Evolutionary conservation across 2,888 invertebrate species (phyloP), one percentile per base, ranked within the genome.

Genomic region (Polyommatus icarus): DNA sequence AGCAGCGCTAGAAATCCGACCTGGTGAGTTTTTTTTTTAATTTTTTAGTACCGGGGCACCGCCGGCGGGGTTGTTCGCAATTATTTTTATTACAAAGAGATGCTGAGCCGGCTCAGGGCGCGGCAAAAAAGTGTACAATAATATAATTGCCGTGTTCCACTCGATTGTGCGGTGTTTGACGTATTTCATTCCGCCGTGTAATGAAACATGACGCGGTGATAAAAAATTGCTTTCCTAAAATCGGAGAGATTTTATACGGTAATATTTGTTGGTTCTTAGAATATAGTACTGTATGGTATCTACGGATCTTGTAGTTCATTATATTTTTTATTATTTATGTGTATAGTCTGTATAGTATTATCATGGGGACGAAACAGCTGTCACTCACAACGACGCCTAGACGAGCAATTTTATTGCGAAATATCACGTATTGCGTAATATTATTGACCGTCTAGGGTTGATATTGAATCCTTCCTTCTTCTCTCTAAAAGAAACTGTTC

Each of bases 61-160:
- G 88, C 92, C 90, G 86, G 87, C 86, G 88, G 93, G 91, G 87
- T 84, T 88, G 88, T 90, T 89, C 87, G 89, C 93, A 93, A 93
- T 93, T 92, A 92, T 93, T 93, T 90, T 93, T 93, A 93, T 93
- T 93, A 93, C 92, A 93, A 91, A 91, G 91, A 93, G 91, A 89
- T 90, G 84, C 87, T 90, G 89, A 92, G 90, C 92, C 90, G 89
- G 91, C 89, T 93, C 89, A 88, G 83, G 83, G 84, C 86, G 87
- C 84, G 84, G 85, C 89, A 84, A 87, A 85, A 85, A 87, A 89
- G 88, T 89, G 91, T 83, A 87, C 87, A 85, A 85, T 85, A 83
- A 85, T 85, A 84, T 89, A 88, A 89, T 89, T 90, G 87, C 85
- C 84, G 79, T 80, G 80, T 81, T 78, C 77, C 76, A 57, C 50